phyloP scores from a whole-genome alignment of 2,888 invertebrate genomes.

The Tetramorium bicarinatum region DNA sequence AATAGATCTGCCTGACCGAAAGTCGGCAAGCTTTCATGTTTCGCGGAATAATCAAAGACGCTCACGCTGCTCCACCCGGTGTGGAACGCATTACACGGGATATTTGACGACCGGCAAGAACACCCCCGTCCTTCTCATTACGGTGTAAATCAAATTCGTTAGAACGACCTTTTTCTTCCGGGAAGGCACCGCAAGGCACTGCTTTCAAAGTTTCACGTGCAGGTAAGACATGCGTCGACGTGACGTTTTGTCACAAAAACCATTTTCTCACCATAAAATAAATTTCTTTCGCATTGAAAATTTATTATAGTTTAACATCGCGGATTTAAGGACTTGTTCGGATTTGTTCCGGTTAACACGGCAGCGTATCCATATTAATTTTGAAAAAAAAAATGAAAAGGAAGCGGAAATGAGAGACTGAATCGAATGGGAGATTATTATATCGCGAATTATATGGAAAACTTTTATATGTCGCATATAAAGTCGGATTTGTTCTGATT shows the following conservation, averaged over 20 bases:
- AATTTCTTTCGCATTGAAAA: not conserved
- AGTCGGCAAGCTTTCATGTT: conserved; percentile 81
- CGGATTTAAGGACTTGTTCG: not conserved
- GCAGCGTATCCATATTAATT: not conserved
- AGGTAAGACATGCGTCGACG: not conserved
- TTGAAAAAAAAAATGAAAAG: not conserved
- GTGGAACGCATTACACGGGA: conserved; percentile 28
- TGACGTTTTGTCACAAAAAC: not conserved
- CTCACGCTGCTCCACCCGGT: conserved; percentile 34
- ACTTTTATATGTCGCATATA: not conserved
- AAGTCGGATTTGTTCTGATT: not conserved
- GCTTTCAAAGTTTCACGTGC: not conserved
- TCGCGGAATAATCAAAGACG: conserved; percentile 15
- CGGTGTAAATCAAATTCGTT: not conserved
- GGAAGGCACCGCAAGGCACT: not conserved
- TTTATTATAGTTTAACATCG: not conserved
- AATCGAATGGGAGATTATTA: not conserved
- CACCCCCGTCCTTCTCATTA: not conserved
- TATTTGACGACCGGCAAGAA: not conserved
- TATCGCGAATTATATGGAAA: not conserved
- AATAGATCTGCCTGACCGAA: conserved; percentile 81
- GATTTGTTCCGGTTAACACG: not conserved
- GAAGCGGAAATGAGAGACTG: not conserved
- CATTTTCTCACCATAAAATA: not conserved
- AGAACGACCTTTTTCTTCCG: not conserved